Conservation (phyloP, 2,797 vertebrate species). For the Salmo trutta region DNA sequence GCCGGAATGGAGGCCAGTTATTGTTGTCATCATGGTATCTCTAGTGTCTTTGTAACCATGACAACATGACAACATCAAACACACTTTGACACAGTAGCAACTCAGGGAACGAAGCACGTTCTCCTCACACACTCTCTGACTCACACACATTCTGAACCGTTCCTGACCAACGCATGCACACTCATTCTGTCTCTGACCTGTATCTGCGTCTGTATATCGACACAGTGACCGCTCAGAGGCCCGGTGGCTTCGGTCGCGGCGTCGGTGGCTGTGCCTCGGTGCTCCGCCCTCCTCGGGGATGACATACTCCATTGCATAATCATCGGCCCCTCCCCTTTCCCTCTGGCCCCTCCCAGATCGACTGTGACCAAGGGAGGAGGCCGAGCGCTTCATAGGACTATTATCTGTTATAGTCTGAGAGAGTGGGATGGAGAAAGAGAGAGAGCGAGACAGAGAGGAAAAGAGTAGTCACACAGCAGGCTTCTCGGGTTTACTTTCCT, state of each 20-base stretch:
- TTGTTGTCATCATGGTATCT: not conserved
- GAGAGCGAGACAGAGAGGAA: constrained; percentile 36
- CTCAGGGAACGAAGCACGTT: too few relatives aligned
- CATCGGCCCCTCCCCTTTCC: constrained; percentile 79
- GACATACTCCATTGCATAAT: constrained; percentile 84
- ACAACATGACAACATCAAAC: not conserved
- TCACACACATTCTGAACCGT: not conserved
- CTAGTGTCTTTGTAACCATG: not conserved
- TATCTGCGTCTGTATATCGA: constrained; percentile 89
- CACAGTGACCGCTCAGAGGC: constrained; percentile 87
- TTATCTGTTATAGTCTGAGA: constrained; percentile 88
- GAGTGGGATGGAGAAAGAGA: constrained; percentile 32
- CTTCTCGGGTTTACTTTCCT: not conserved
- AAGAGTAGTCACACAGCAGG: constrained; percentile 41
- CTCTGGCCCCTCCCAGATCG: constrained; percentile 70
- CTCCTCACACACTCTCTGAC: not conserved
- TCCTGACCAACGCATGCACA: too few relatives aligned
- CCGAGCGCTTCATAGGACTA: constrained; percentile 93
- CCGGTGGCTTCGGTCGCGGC: constrained; percentile 85
- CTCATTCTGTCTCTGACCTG: constrained; percentile 72
- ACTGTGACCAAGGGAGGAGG: constrained; percentile 87
- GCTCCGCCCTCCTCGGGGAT: constrained; percentile 80
- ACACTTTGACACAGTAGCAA: too few relatives aligned
- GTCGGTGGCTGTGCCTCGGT: constrained; percentile 83
- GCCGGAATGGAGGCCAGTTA: constrained; percentile 24